Percentiles rank a stretch among this genome's conserved stretches.
phyloP scores from a whole-genome alignment of 1,140 invertebrate species.

The Heliothis virescens region DNA sequence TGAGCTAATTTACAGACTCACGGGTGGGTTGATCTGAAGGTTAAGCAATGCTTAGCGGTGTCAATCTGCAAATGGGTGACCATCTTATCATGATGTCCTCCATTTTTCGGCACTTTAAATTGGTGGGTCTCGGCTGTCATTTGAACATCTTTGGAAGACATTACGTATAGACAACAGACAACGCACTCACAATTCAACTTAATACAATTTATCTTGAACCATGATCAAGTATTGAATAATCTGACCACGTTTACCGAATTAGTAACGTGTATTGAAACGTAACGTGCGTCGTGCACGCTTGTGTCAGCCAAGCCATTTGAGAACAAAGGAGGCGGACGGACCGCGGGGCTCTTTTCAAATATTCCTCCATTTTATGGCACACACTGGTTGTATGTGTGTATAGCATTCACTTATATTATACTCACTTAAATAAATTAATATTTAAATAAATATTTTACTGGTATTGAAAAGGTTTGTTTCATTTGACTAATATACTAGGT shows the following conservation, averaged over 20 bases:
- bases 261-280: slow-evolving; percentile 47
- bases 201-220: not conserved
- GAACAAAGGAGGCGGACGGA: slow-evolving; percentile 63
- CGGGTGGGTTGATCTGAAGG: no score
- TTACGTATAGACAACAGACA: no score
- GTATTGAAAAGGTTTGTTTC: no score
- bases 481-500: no score
- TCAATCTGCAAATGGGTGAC: no score
- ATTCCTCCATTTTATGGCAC: slow-evolving; percentile 58
- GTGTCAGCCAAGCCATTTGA: slow-evolving; percentile 56
- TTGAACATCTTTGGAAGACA: not conserved
- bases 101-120: no score
- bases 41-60: no score
- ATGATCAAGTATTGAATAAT: slow-evolving; percentile 1
- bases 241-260: not conserved
- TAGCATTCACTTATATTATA: slow-evolving; percentile 6
- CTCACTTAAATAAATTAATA: no score
- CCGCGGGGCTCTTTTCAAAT: slow-evolving; percentile 64
- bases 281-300: slow-evolving; percentile 54
- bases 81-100: no score
- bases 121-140: not conserved
- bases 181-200: not conserved
- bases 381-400: slow-evolving; percentile 28
- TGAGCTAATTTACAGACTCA: not conserved
- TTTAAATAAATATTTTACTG: no score